phyloP scores from a whole-genome alignment of 2,797 vertebrate genomes.

The Neopelma chrysocephalum region DNA sequence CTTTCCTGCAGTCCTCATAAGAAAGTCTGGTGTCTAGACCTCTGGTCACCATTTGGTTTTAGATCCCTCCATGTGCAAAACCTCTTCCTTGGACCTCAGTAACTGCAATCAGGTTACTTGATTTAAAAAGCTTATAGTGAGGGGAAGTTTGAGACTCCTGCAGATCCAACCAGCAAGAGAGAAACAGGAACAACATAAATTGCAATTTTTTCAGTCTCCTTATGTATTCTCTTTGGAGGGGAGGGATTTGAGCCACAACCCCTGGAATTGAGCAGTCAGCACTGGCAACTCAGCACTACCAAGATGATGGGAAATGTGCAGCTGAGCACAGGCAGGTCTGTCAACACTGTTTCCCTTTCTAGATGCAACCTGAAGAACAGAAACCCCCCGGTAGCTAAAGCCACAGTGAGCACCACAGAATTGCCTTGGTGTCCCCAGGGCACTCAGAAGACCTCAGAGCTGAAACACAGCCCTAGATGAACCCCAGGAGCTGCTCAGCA shows the following conservation, averaged over 20 bases:
- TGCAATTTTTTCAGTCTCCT: not conserved
- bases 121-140: not conserved
- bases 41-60: not conserved
- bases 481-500: not conserved
- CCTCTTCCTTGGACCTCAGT: not conserved
- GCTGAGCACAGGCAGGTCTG: not conserved
- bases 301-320: not conserved
- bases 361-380: not conserved
- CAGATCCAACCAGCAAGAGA: not conserved
- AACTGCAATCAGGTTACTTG: not conserved
- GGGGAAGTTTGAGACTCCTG: not conserved
- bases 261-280: not conserved
- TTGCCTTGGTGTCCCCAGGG: not conserved
- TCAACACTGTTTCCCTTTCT: not conserved
- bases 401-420: not conserved
- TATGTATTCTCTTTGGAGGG: not conserved
- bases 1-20: not conserved
- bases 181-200: not conserved
- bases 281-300: not conserved
- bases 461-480: not conserved
- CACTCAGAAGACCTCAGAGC: not conserved
- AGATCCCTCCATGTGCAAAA: not conserved
- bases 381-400: not conserved
- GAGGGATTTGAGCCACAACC: not conserved
- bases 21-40: accelerated